Percentiles rank a stretch among this genome's conserved stretches.
Conservation (phyloP, 2,113 vertebrate genomes). For the Trematomus loennbergii region DNA sequence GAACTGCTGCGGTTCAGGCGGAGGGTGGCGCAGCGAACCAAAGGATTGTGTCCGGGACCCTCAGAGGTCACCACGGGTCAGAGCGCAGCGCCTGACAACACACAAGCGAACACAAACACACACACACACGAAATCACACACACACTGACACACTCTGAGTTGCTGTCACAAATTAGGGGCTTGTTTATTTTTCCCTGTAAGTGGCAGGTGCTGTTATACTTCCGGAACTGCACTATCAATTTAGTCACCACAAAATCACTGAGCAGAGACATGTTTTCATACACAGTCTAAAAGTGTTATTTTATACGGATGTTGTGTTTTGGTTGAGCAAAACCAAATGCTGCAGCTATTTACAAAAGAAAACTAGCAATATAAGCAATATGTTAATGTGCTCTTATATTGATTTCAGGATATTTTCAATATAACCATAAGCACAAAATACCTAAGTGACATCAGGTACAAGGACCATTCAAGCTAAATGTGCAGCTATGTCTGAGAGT, state of each 20-base stretch:
- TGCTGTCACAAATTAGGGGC: constrained; percentile 30
- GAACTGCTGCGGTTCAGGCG: constrained; percentile 78
- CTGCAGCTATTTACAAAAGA: background rate
- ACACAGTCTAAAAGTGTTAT: background rate
- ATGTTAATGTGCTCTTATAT: too few relatives aligned
- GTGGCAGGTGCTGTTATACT: background rate
- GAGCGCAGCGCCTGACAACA: constrained; percentile 79
- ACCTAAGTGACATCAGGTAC: background rate
- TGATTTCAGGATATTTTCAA: background rate
- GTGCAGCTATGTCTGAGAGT: background rate
- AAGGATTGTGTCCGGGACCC: constrained; percentile 71
- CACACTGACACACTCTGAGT: constrained; percentile 27
- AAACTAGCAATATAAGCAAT: background rate
- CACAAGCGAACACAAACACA: constrained; percentile 9
- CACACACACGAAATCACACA: background rate
- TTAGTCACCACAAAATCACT: background rate
- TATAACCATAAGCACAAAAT: too few relatives aligned
- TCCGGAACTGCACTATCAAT: background rate
- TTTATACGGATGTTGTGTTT: background rate
- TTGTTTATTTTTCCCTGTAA: constrained; percentile 22
- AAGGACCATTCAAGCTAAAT: too few relatives aligned
- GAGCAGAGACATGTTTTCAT: background rate
- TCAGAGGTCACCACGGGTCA: constrained; percentile 82
- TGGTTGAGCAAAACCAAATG: background rate
- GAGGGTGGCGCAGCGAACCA: constrained; percentile 82